Evolutionary conservation across 1,140 invertebrate species (phyloP), one percentile per base, ranked within the genome.

Genomic region (Plectus sambesii): DNA sequence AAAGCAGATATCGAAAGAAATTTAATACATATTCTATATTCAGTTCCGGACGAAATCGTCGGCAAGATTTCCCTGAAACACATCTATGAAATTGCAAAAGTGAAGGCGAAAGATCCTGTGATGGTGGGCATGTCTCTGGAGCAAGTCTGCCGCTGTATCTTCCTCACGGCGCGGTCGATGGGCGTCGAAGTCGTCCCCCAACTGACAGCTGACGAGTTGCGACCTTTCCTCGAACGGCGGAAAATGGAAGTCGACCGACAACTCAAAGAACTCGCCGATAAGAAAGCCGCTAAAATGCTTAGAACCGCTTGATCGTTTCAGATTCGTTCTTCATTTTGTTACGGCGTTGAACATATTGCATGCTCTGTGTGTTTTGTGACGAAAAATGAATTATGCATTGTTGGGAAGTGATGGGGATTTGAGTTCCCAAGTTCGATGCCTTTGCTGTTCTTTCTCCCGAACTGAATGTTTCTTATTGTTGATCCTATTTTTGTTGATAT

Each of bases 41-140:
- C 27, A 22, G 8, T 43, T 51, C 5, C 47, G 47, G 73, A 75
- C 56, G 87, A 96, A 74, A 72, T 82, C 15, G 77, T 80, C 62
- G 93, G 93, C 0, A 92, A 83, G 75, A 78, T 98, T 41, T 88
- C 88, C 1, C 63, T 90, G 0, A 97, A 94, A 71, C 93, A 99
- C 74, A 71, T 98, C 25, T 99, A 97, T 74, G 93, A 99, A 80
- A 98, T 99, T 65, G 92, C 93, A 0, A 79, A 81, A 72, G 85
- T 98, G 2, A 98, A 98, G 74, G 75, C 78, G 12, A 68, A 83
- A 70, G 93, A 98, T 75, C 82, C 83, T 22, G 70, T 79, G 8
- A 75, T 83, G 56, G 76, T 81, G 47, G 72, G 80, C 23, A 63
- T 78, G 8, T 72, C 78, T 23, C 61, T 85, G 70, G 75, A 79